Percentiles rank a stretch among this genome's conserved stretches.
Evolutionary conservation across 2,888 invertebrate genomes (phyloP).

Genomic region (Polyommatus icarus): DNA sequence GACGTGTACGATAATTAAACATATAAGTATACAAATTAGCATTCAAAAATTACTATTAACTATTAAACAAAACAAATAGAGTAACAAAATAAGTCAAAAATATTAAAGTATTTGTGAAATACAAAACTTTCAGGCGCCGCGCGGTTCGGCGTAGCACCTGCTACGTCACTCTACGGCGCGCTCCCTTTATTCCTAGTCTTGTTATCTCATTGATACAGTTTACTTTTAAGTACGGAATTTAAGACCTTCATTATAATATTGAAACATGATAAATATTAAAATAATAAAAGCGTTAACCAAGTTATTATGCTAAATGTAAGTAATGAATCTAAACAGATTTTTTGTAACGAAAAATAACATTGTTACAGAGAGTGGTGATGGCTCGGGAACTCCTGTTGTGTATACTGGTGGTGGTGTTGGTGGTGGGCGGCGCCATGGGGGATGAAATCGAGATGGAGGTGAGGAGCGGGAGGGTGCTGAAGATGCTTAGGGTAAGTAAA

Average conservation of each 20-base stretch:
- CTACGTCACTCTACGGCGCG: not conserved
- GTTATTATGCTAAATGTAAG: too few species aligned
- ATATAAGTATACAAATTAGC: too few species aligned
- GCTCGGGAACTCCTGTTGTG: constrained; percentile 40
- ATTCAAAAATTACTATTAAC: too few species aligned
- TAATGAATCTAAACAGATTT: too few species aligned
- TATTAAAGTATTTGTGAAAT: not conserved
- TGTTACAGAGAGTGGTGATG: constrained; percentile 43
- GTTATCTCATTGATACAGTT: not conserved
- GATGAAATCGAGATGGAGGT: constrained; percentile 57
- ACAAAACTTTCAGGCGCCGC: not conserved
- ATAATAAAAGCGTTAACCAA: too few species aligned
- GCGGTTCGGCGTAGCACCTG: not conserved
- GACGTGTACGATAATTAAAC: too few species aligned
- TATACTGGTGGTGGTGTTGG: constrained; percentile 45
- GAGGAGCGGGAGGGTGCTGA: constrained; percentile 50
- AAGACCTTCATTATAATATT: too few species aligned
- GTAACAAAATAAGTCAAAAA: not conserved
- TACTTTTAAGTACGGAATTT: too few species aligned
- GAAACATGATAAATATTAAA: too few species aligned
- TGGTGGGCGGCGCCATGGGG: constrained; percentile 40
- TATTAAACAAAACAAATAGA: too few species aligned
- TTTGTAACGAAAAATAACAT: not conserved
- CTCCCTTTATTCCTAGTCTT: not conserved
- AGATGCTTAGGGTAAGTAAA: constrained; percentile 59